Conservation (phyloP, 37 sponge, comb jelly and placozoan species). For the Amphimedon queenslandica region DNA sequence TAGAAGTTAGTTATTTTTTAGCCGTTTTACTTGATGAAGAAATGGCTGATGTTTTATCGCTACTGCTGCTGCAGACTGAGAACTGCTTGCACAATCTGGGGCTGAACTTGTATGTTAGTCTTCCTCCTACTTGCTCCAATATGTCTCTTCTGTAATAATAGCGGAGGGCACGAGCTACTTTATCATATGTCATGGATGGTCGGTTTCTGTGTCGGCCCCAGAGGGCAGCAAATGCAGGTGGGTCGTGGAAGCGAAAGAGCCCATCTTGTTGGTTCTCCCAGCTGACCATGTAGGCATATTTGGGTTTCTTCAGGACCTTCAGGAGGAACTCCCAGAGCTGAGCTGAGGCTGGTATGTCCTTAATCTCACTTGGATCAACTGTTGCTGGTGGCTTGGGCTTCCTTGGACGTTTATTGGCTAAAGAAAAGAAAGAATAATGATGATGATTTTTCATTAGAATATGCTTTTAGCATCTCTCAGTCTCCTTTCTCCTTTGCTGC, state of each 20-base stretch:
- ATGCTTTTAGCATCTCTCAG: too few relatives aligned
- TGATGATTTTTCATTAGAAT: too few relatives aligned
- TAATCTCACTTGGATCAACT: constrained; percentile 50
- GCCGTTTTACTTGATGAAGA: too few relatives aligned
- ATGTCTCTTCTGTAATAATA: constrained; percentile 78
- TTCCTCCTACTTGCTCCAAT: constrained; percentile 71
- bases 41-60: too few relatives aligned
- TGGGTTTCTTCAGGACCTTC: constrained; percentile 63
- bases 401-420: neutral
- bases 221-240: constrained; percentile 70
- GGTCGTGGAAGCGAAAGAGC: constrained; percentile 72
- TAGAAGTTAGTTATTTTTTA: too few relatives aligned
- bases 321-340: constrained; percentile 82
- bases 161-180: constrained; percentile 71
- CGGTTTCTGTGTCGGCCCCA: constrained; percentile 80
- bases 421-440: neutral
- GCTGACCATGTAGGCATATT: constrained; percentile 61
- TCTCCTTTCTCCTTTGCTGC: too few relatives aligned
- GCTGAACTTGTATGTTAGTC: constrained; percentile 68
- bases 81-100: constrained; percentile 44
- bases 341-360: constrained; percentile 65
- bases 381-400: constrained; percentile 26
- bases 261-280: constrained; percentile 80
- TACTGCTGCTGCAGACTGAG: neutral
- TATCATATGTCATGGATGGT: constrained; percentile 72